A percentile compares a stretch with the other conserved stretches of the same genome.
These are phyloP conservation scores for Hipparchia semele DNA, from an alignment of 2,888 invertebrate species.

Conservation along the genomic window DNA sequence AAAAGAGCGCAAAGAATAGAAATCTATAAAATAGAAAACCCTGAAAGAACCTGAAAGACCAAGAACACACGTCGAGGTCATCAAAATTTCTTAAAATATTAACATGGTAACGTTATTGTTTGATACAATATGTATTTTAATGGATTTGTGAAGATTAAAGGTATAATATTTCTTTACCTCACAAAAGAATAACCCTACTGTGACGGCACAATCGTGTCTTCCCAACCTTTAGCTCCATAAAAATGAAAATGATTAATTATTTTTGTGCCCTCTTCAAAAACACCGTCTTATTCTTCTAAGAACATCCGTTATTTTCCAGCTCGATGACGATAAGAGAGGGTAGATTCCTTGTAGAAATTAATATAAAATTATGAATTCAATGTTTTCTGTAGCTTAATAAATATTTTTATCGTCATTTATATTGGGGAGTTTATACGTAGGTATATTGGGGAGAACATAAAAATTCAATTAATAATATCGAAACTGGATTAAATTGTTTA, in stretches of 20 bases:
- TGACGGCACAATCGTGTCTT: slow-evolving; percentile 76
- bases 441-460: too few species aligned
- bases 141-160: slow-evolving; percentile 21
- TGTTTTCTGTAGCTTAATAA: slow-evolving; percentile 33
- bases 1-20: too few species aligned
- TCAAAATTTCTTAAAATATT: not conserved
- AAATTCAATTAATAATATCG: not conserved
- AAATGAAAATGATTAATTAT: slow-evolving; percentile 81
- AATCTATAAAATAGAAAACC: too few species aligned
- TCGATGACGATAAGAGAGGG: slow-evolving; percentile 76
- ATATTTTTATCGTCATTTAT: not conserved
- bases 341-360: slow-evolving; percentile 76
- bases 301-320: slow-evolving; percentile 82
- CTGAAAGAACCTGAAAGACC: too few species aligned
- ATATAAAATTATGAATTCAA: slow-evolving; percentile 74
- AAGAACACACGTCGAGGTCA: not conserved
- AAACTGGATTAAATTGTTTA: not conserved
- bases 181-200: slow-evolving; percentile 71
- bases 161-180: slow-evolving; percentile 51
- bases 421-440: too few species aligned
- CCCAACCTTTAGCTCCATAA: slow-evolving; percentile 75
- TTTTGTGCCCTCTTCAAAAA: slow-evolving; percentile 80
- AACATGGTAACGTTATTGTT: slow-evolving; percentile 12
- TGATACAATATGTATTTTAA: slow-evolving; percentile 6
- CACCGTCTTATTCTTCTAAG: slow-evolving; percentile 79